A percentile compares a stretch with the other conserved stretches of the same genome.
Evolutionary conservation across 2,113 vertebrate species (phyloP).

Genomic region (Mastomys natalensis): DNA sequence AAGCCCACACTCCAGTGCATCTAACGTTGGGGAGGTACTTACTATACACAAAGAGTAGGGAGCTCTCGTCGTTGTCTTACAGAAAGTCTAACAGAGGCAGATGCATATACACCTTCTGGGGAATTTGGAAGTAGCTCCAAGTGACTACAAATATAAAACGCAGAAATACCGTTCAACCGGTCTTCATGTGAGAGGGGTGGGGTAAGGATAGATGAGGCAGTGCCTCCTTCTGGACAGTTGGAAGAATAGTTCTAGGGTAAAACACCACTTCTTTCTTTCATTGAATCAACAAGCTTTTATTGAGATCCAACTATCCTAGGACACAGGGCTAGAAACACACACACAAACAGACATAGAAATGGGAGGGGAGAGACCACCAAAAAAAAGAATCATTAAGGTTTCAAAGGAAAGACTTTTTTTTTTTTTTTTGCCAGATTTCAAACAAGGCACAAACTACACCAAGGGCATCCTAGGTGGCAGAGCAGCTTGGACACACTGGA

Average conservation of each 20-base stretch:
- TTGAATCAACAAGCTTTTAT: conserved; percentile 51
- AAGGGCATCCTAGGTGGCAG: background rate
- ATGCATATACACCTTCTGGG: conserved; percentile 1
- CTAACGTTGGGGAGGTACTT: background rate
- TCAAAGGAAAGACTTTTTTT: conserved; percentile 37
- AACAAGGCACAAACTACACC: conserved; percentile 19
- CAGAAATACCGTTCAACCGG: background rate
- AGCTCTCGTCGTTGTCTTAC: conserved; percentile 25
- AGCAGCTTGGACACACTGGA: background rate
- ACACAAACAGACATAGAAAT: background rate
- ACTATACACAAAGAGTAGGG: background rate
- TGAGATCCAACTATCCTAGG: background rate
- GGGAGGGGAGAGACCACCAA: background rate
- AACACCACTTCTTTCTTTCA: conserved; percentile 48
- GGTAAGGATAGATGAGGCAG: background rate
- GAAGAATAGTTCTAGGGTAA: conserved; percentile 57
- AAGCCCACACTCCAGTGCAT: conserved; percentile 31
- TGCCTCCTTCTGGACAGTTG: conserved; percentile 18
- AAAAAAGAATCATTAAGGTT: background rate
- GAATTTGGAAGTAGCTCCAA: conserved; percentile 14
- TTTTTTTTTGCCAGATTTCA: background rate
- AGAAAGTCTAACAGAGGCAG: background rate
- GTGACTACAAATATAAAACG: conserved; percentile 18
- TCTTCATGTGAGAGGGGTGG: background rate
- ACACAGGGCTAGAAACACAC: background rate